Percentiles rank a stretch among this genome's conserved stretches.
Evolutionary conservation across 2,797 vertebrate species (phyloP).

Genomic region (Arrhamphus sclerolepis): DNA sequence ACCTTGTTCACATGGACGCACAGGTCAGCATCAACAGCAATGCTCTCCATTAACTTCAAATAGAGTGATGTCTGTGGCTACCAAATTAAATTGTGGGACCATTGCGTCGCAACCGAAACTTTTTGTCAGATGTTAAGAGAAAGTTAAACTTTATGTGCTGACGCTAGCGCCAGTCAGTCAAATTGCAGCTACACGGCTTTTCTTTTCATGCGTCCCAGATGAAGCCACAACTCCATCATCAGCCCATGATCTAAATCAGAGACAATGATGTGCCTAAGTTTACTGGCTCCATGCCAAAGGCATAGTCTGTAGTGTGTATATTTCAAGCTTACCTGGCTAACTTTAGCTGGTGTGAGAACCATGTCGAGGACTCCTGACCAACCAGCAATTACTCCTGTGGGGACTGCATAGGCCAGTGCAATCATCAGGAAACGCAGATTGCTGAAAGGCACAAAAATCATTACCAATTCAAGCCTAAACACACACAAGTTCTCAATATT

Average conservation of each 20-base stretch:
- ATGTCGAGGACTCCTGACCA: conserved; percentile 96
- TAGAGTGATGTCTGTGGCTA: too few relatives aligned
- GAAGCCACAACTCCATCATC: too few relatives aligned
- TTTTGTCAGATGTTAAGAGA: too few relatives aligned
- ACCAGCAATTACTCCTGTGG: conserved; percentile 91
- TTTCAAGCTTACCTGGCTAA: conserved; percentile 88
- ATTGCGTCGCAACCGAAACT: too few relatives aligned
- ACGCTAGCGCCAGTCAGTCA: too few relatives aligned
- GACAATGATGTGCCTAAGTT: background rate
- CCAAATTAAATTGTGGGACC: too few relatives aligned
- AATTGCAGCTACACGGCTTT: too few relatives aligned
- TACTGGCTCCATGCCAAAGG: background rate
- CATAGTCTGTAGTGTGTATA: background rate
- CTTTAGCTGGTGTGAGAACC: conserved; percentile 91
- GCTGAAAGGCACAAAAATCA: conserved; percentile 71
- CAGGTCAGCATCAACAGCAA: too few relatives aligned
- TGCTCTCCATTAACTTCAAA: too few relatives aligned
- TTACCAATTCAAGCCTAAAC: background rate
- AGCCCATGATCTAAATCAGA: background rate
- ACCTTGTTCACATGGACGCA: too few relatives aligned
- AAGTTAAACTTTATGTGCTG: too few relatives aligned
- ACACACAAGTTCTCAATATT: background rate
- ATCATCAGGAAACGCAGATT: conserved; percentile 97
- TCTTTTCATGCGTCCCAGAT: too few relatives aligned
- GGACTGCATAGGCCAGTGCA: conserved; percentile 93